Base-by-base conservation (phyloP, 92 coral and sea anemone species). In the Porites divaricata region DNA sequence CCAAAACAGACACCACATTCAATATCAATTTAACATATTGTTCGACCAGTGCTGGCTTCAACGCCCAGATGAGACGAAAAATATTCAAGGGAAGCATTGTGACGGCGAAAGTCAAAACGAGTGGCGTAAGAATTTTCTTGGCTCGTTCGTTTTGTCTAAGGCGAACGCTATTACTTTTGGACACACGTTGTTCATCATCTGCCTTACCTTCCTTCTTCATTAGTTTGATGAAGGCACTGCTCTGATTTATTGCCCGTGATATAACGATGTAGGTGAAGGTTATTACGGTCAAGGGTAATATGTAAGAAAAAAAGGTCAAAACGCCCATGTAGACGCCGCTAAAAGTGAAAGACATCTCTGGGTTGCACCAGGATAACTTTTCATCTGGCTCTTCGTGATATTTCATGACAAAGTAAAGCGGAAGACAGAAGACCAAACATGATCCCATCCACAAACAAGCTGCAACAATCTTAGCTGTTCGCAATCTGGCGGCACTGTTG, bases 81-180 rank as follows among this genome's bases (percentile, higher is more conserved):
- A 74, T 19, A 15, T 23, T 83, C 0, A 77, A 50, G n/a, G 88
- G 88, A 28, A 85, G 69, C 84, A 85, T 85, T 21, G 88, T 76
- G 3, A 85, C 57, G 17, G 84, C 83, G 50, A 85, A 85, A 14
- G 78, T 52, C 53, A 77, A 5, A 4, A 67, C 84, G 10, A 85
- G 59, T 9, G 88, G 88, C 13, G 83, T 76, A 8, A 85, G 68
- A 76, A 85, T 57, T 69, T 77, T 85, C 83, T 70, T 76, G 23
- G 88, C 88, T 11, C 84, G 69, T 16, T 26, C 78, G 77, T 85
- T 85, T 17, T 77, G 88, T 6, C 61, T 59, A 4, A 85, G 84
- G 15, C 88, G 88, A 53, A 52, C 49, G 61, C 62, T 79, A 26
- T 67, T 53, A 1, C 13, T 56, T 17, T 71, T 71, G n/a, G 23